A percentile compares a stretch with the other conserved stretches of the same genome.
Evolutionary conservation across 2,113 vertebrate genomes (phyloP).

Genomic region (Tychaedon coryphoeus): DNA sequence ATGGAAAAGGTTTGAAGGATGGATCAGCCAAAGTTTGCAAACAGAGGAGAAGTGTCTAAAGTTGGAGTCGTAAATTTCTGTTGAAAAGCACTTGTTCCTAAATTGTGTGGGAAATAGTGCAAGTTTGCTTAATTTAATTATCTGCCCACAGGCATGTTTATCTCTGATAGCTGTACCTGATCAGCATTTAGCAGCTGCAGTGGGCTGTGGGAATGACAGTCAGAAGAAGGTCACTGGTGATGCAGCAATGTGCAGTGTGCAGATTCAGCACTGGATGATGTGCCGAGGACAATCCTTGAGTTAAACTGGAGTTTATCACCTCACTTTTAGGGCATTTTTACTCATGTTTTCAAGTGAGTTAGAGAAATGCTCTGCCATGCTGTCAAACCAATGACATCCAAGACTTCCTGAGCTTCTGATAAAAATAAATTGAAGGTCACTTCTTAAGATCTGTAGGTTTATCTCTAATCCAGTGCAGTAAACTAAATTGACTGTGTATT

Average conservation of each 20-base stretch:
- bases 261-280: neutral
- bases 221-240: neutral
- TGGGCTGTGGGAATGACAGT: neutral
- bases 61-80: neutral
- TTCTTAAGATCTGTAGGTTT: slow-evolving; percentile 33
- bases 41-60: neutral
- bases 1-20: neutral
- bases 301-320: neutral
- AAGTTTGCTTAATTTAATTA: neutral
- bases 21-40: neutral
- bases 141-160: neutral
- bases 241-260: neutral
- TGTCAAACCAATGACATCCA: neutral
- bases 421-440: slow-evolving; percentile 51
- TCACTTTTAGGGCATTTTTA: neutral
- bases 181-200: neutral
- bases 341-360: neutral
- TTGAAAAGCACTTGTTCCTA: neutral
- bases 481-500: slow-evolving; percentile 27
- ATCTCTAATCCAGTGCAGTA: slow-evolving; percentile 26
- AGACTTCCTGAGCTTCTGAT: slow-evolving; percentile 2
- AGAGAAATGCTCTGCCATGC: neutral
- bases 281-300: neutral
- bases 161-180: neutral
- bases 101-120: neutral